Percentiles rank a stretch among this genome's conserved stretches.
Conservation (phyloP, 2,797 vertebrate species). For the Clarias platycephalus region DNA sequence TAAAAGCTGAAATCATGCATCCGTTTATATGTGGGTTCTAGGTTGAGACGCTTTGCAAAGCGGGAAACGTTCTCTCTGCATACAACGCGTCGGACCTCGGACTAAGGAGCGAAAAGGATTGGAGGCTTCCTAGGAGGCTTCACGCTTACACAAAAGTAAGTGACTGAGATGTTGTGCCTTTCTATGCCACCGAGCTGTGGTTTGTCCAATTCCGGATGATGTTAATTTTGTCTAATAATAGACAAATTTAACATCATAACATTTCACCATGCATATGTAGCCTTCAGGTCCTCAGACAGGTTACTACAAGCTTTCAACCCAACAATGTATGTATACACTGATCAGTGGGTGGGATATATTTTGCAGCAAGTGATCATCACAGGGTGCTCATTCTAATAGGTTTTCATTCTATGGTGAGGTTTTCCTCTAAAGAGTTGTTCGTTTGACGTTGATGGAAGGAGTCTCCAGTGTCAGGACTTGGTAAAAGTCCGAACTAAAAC, state of each 20-base stretch:
- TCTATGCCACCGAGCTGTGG: too few relatives aligned
- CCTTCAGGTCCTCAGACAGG: too few relatives aligned
- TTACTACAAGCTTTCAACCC: too few relatives aligned
- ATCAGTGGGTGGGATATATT: too few relatives aligned
- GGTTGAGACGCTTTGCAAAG: not conserved
- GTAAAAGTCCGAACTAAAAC: not conserved
- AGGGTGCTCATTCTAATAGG: not conserved
- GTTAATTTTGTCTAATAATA: too few relatives aligned
- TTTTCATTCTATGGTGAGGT: not conserved
- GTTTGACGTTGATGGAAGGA: not conserved
- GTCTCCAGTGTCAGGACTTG: not conserved
- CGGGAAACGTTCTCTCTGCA: not conserved
- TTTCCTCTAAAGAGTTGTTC: not conserved
- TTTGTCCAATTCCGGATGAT: not conserved
- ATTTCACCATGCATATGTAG: too few relatives aligned
- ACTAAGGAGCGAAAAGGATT: fast-evolving
- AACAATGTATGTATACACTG: too few relatives aligned
- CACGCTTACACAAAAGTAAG: not conserved
- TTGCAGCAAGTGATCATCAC: too few relatives aligned
- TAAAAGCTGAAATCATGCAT: not conserved
- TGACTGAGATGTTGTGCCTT: not conserved
- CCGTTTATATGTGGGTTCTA: not conserved
- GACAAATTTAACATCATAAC: too few relatives aligned
- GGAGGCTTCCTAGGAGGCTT: not conserved
- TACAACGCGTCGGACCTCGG: not conserved